Conservation (phyloP, 2,888 invertebrate genomes). For the Acanthococcus lagerstroemiae region DNA sequence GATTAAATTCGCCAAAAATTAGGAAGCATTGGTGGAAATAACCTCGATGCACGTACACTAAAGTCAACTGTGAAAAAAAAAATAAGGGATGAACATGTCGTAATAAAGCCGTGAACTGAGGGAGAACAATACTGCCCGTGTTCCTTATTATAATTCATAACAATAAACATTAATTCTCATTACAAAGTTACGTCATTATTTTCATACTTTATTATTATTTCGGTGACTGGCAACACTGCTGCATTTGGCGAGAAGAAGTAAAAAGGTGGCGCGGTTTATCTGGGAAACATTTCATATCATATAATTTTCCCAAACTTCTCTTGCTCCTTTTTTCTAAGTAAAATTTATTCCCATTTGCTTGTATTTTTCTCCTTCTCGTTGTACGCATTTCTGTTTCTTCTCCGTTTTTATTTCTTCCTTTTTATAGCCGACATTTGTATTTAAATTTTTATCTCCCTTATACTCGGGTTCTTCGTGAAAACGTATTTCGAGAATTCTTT, state of each 20-base stretch:
- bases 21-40: no score
- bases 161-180: conserved; percentile 2
- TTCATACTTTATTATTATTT: neutral
- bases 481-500: no score
- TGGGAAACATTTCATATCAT: neutral
- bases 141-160: neutral
- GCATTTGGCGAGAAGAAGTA: neutral
- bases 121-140: neutral
- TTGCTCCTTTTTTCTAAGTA: neutral
- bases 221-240: neutral
- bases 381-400: neutral
- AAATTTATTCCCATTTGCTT: neutral
- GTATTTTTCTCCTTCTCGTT: neutral
- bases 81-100: neutral
- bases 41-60: no score
- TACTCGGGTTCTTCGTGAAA: no score
- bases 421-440: neutral
- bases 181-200: conserved; percentile 1
- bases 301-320: neutral
- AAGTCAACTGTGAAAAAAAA: no score
- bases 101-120: neutral
- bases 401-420: neutral
- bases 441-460: neutral
- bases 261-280: neutral
- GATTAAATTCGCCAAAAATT: no score